phyloP scores from a whole-genome alignment of 1,140 invertebrate genomes.

The Bactericera cockerelli region DNA sequence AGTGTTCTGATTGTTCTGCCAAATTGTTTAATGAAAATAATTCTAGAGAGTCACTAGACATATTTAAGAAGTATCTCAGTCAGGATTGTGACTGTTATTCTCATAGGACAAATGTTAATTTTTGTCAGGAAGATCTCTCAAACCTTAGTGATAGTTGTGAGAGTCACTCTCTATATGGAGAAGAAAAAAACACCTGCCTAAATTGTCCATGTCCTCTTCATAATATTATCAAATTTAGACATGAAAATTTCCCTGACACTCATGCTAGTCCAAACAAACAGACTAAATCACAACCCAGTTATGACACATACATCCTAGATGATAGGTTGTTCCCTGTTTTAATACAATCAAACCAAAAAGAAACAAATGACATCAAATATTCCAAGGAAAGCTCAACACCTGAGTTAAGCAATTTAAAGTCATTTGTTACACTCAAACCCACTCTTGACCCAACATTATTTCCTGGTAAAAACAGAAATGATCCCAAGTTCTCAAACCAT shows the following conservation, averaged over 20 bases:
- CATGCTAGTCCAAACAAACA: neutral
- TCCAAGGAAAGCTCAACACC: too few relatives aligned
- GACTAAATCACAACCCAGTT: neutral
- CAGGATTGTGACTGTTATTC: neutral
- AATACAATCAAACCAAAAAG: neutral
- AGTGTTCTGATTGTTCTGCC: too few relatives aligned
- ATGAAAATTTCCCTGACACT: neutral
- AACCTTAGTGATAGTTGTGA: neutral
- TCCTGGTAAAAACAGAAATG: neutral
- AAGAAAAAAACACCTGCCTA: too few relatives aligned
- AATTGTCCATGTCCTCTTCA: neutral
- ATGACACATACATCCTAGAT: neutral
- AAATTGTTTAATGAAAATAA: too few relatives aligned
- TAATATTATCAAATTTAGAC: neutral
- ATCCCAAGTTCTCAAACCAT: neutral
- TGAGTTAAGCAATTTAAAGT: neutral
- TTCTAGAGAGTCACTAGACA: too few relatives aligned
- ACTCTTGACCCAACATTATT: neutral
- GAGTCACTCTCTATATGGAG: neutral
- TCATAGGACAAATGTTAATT: neutral
- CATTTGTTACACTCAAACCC: neutral
- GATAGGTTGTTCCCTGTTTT: neutral
- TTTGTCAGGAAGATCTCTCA: neutral
- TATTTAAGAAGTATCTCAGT: neutral
- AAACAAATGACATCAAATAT: neutral